Evolutionary conservation across 1,140 invertebrate genomes (phyloP).

Genomic region (Nixonia krombeini): DNA sequence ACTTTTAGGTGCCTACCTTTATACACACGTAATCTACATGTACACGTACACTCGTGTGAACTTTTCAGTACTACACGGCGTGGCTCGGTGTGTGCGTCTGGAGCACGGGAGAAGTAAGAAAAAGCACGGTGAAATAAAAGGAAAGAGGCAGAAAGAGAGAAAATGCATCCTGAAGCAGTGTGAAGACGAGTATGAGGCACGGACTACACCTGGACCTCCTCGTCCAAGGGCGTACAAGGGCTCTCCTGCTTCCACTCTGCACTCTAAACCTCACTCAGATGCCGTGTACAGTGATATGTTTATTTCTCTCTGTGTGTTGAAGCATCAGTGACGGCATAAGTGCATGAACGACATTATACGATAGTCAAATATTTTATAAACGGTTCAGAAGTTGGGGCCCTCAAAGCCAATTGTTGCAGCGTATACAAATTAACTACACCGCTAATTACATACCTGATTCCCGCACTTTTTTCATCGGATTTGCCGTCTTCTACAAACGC

Average conservation of each 20-base stretch:
- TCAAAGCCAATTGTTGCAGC: too few relatives aligned
- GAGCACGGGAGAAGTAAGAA: background rate
- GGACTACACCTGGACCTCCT: conserved; percentile 51
- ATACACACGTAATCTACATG: conserved; percentile 9
- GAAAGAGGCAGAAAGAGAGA: background rate
- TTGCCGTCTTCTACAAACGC: too few relatives aligned
- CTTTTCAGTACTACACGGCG: background rate
- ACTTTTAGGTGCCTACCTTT: conserved; percentile 43
- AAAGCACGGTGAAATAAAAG: background rate
- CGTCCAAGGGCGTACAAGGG: conserved; percentile 44
- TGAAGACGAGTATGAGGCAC: conserved; percentile 9
- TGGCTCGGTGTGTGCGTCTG: background rate
- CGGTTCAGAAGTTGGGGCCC: background rate
- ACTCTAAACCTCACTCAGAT: background rate
- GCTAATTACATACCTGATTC: too few relatives aligned
- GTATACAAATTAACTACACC: too few relatives aligned
- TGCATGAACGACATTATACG: background rate
- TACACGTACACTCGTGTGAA: conserved; percentile 14
- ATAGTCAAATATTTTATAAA: background rate
- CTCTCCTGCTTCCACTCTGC: conserved; percentile 51
- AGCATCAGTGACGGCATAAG: background rate
- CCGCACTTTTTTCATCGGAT: too few relatives aligned
- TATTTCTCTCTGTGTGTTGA: background rate
- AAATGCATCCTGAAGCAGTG: conserved; percentile 10
- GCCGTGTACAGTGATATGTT: background rate